These are phyloP conservation scores for Odontophorus gujanensis DNA, from an alignment of 2,113 vertebrate genomes.

Conservation along the genomic window DNA sequence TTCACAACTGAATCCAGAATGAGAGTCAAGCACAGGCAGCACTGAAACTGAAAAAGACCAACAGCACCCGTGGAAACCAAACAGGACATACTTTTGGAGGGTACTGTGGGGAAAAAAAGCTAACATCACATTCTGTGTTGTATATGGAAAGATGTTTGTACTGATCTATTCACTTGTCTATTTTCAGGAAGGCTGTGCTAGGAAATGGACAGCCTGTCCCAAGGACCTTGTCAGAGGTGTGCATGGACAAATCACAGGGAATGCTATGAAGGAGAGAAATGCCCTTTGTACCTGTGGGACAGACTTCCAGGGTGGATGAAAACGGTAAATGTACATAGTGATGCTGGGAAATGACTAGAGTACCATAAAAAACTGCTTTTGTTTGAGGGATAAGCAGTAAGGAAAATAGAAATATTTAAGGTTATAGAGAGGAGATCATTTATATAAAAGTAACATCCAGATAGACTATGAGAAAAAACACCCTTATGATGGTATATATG, in stretches of 20 bases:
- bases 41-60: neutral
- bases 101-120: neutral
- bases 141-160: neutral
- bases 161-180: neutral
- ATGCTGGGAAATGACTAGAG: neutral
- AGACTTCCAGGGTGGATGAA: neutral
- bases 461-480: neutral
- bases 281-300: neutral
- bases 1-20: neutral
- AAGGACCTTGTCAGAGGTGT: neutral
- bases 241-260: neutral
- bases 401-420: neutral
- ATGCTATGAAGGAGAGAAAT: conserved; percentile 6
- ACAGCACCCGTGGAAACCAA: neutral
- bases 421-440: neutral
- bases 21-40: neutral
- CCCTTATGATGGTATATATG: fast-evolving
- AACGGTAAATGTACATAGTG: neutral
- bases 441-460: neutral
- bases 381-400: neutral
- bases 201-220: conserved; percentile 4
- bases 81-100: neutral
- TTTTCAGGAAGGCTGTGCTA: neutral
- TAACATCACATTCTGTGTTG: neutral
- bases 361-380: conserved; percentile 4